Conservation (phyloP, 2,113 vertebrate genomes). For the Trogon melanurus region DNA sequence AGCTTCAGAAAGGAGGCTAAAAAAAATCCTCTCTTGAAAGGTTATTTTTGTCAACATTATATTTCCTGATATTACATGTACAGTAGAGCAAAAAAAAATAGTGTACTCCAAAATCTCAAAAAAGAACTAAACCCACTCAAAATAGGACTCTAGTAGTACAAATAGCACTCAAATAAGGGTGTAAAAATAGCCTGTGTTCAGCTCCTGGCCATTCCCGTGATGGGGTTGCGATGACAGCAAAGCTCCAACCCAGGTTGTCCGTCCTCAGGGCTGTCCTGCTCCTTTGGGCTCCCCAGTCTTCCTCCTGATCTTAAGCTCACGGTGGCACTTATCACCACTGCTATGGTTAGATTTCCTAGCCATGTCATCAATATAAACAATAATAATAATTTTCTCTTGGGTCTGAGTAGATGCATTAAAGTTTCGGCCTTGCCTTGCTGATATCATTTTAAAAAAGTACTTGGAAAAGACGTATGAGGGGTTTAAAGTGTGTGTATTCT, state of each 20-base stretch:
- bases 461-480: neutral
- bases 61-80: neutral
- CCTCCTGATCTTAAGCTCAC: accelerated
- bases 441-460: neutral
- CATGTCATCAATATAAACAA: neutral
- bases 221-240: neutral
- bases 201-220: accelerated
- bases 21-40: neutral
- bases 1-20: neutral
- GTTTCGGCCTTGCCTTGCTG: neutral
- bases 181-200: neutral
- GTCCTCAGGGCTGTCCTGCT: accelerated
- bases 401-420: neutral
- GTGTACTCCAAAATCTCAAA: neutral
- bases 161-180: neutral
- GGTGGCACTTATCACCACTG: accelerated
- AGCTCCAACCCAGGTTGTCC: accelerated
- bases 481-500: neutral
- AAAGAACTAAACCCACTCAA: slow-evolving; percentile 5
- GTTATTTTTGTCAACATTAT: neutral
- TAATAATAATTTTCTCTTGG: neutral
- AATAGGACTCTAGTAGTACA: neutral
- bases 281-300: neutral
- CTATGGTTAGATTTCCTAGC: neutral
- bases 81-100: neutral